phyloP scores from a whole-genome alignment of 2,113 vertebrate species.

The Ranitomeya imitator region DNA sequence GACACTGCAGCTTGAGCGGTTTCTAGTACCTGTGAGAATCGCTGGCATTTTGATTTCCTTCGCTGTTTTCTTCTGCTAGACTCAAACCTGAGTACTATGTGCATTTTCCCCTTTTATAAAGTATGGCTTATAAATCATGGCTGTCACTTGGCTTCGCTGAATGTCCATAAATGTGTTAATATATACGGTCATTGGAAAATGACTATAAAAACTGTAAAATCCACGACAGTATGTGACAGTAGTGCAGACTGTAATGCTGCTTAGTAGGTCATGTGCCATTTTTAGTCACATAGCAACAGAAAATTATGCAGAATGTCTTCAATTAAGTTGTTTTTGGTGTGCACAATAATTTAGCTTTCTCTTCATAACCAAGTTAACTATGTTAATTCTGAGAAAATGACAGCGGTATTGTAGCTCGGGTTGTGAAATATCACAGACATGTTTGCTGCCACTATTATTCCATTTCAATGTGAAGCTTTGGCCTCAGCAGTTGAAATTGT shows the following conservation, averaged over 20 bases:
- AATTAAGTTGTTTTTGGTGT: slow-evolving; percentile 50
- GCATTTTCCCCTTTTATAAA: neutral
- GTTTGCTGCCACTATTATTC: slow-evolving; percentile 14
- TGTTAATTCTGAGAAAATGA: slow-evolving; percentile 41
- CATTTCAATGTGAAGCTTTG: slow-evolving; percentile 1
- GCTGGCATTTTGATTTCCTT: slow-evolving; percentile 5
- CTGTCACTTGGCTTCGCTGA: neutral
- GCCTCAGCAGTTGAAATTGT: neutral
- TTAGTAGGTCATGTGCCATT: slow-evolving; percentile 27
- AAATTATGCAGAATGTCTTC: slow-evolving; percentile 48
- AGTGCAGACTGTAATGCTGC: neutral
- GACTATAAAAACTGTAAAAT: neutral
- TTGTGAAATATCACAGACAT: neutral
- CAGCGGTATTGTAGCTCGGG: neutral
- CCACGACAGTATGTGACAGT: neutral
- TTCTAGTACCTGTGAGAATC: slow-evolving; percentile 16
- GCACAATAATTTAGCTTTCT: slow-evolving; percentile 39
- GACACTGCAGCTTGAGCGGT: slow-evolving; percentile 32
- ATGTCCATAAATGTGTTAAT: neutral
- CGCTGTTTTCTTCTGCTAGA: neutral
- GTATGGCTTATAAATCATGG: neutral
- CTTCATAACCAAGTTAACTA: slow-evolving; percentile 33
- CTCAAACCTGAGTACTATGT: neutral
- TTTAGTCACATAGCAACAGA: slow-evolving; percentile 51
- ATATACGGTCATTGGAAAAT: neutral